Percentiles rank a stretch among this genome's conserved stretches.
These are phyloP conservation scores for Knipowitschia caucasica DNA, from an alignment of 2,797 vertebrate genomes.

Conservation along the genomic window DNA sequence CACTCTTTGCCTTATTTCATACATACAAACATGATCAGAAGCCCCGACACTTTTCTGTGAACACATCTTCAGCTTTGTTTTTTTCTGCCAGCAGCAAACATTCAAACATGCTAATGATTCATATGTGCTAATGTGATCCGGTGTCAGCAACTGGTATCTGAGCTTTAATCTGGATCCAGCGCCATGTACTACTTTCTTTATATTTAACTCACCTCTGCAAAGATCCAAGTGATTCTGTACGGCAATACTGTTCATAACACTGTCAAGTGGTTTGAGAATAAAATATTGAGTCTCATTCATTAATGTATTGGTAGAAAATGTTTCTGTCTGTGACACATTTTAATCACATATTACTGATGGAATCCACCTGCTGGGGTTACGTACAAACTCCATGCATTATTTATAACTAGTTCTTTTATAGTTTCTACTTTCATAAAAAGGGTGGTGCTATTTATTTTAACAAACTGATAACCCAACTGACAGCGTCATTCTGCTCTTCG, in stretches of 20 bases:
- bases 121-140: slow-evolving; percentile 63
- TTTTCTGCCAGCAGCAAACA: slow-evolving; percentile 46
- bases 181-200: slow-evolving; percentile 28
- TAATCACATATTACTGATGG: no score
- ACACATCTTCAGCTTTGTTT: slow-evolving; percentile 50
- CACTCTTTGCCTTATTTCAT: slow-evolving; percentile 41
- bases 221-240: neutral
- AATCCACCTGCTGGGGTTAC: no score
- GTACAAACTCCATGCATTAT: no score
- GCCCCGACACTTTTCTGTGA: slow-evolving; percentile 44
- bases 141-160: slow-evolving; percentile 43
- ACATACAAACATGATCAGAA: slow-evolving; percentile 46
- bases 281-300: no score
- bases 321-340: no score
- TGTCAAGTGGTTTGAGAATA: no score
- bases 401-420: no score
- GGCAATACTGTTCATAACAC: neutral
- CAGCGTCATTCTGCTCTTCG: no score
- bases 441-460: no score
- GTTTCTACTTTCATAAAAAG: no score
- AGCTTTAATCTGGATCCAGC: slow-evolving; percentile 40
- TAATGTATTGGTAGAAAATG: no score
- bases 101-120: slow-evolving; percentile 62
- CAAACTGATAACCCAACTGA: no score
- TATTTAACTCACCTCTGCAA: slow-evolving; percentile 8